Conservation (phyloP, 2,888 invertebrate species). For the Xiphydria camelus region DNA sequence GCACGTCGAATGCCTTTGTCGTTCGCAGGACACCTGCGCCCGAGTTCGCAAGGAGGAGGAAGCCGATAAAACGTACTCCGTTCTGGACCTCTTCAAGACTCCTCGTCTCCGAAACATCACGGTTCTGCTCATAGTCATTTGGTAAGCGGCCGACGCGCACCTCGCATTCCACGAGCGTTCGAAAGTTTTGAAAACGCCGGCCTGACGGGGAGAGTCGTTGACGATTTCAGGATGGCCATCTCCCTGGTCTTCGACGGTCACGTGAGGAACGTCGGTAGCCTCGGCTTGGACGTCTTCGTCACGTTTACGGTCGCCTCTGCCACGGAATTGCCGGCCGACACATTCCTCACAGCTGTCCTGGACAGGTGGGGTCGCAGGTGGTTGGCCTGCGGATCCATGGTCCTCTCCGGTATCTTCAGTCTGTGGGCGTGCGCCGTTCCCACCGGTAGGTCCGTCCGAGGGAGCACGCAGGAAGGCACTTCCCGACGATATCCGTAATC, state of each 20-base stretch:
- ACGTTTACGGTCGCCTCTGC: slow-evolving; percentile 84
- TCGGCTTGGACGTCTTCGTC: slow-evolving; percentile 81
- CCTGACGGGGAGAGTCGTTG: too few relatives aligned
- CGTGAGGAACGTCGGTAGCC: slow-evolving; percentile 82
- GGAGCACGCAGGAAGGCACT: neutral
- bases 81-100: slow-evolving; percentile 78
- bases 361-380: slow-evolving; percentile 84
- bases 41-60: slow-evolving; percentile 73
- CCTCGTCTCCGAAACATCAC: slow-evolving; percentile 77
- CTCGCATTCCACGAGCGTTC: neutral
- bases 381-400: slow-evolving; percentile 83
- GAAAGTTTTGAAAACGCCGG: too few relatives aligned
- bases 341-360: slow-evolving; percentile 74
- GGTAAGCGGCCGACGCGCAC: slow-evolving; percentile 62
- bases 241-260: slow-evolving; percentile 87
- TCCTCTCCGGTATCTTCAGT: slow-evolving; percentile 79
- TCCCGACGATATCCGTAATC: too few relatives aligned
- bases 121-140: slow-evolving; percentile 77
- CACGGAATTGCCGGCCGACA: slow-evolving; percentile 84
- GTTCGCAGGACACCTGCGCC: slow-evolving; percentile 59
- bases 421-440: slow-evolving; percentile 76
- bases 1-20: neutral
- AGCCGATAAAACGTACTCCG: slow-evolving; percentile 72
- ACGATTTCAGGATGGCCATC: slow-evolving; percentile 75
- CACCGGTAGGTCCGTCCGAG: slow-evolving; percentile 64